These are phyloP conservation scores for Pseudochaenichthys georgianus DNA, from an alignment of 2,797 vertebrate species.

Conservation along the genomic window DNA sequence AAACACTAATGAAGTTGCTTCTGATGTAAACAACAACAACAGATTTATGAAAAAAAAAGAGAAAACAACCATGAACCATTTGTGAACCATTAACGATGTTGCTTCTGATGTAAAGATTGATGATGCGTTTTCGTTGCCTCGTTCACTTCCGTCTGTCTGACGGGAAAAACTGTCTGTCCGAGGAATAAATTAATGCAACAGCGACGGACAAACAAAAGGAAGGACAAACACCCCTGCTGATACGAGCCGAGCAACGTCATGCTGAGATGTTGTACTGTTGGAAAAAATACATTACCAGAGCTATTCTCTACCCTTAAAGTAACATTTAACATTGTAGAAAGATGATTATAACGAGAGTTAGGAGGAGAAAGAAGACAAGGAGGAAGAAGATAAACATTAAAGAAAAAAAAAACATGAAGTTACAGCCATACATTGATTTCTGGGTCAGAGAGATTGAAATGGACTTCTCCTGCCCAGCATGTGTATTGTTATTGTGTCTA, in stretches of 20 bases:
- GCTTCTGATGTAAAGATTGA: conserved; percentile 61
- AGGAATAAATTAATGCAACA: conserved; percentile 44
- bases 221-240: conserved; percentile 44
- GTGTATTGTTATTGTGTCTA: conserved; percentile 80
- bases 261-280: conserved; percentile 33
- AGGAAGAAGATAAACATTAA: conserved; percentile 51
- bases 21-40: conserved; percentile 63
- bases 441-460: conserved; percentile 75
- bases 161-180: conserved; percentile 19
- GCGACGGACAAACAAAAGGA: conserved; percentile 36
- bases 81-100: conserved; percentile 60
- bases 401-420: conserved; percentile 77
- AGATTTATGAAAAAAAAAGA: conserved; percentile 49
- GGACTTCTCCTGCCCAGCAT: conserved; percentile 80
- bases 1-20: conserved; percentile 58
- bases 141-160: conserved; percentile 51
- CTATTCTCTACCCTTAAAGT: conserved; percentile 57
- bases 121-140: conserved; percentile 48
- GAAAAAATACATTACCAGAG: conserved; percentile 50
- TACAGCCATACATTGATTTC: conserved; percentile 87
- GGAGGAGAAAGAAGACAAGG: conserved; percentile 32
- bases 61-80: conserved; percentile 40
- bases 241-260: conserved; percentile 30
- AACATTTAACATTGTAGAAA: conserved; percentile 42
- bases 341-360: conserved; percentile 19